Evolutionary conservation across 2,888 invertebrate genomes (phyloP), one percentile per base, ranked within the genome.

Genomic region (Julus scanicus): DNA sequence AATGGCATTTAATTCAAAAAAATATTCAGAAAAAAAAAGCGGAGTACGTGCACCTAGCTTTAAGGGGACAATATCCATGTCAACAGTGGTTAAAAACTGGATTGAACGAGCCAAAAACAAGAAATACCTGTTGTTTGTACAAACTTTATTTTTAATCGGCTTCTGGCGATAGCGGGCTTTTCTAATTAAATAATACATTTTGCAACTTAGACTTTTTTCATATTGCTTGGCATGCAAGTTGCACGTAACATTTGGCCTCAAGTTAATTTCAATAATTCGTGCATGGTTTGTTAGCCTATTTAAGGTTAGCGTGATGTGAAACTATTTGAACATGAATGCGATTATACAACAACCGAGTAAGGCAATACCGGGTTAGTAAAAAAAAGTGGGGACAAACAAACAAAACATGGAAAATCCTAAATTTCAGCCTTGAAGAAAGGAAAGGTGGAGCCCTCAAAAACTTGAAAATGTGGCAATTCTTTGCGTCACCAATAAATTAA

Each of bases 61-160:
- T 71, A 29, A 29, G 71, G 71, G 71, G 71, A 71, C 71, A 71
- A 71, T 71, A 71, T 71, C 71, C 71, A 71, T 71, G 71, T 71
- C 71, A 71, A 71, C 71, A 71, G 71, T 29, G 71, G 71, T 71
- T 71, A 29, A 11, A 29, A 71, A 71, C 71, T 71, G 71, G 71
- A 71, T 71, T 29, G 11, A 71, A 71, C 71, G 71, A 71, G 71
- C 71, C 29, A 29, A 29, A 29, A 71, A 71, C 71, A 29, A 71
- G 71, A 71, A 71, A 71, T 71, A 71, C 71, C 71, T 71, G 71
- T 71, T 71, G 29, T 71, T 29, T 71, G 57, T 29, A 1, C 9
- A 71, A 71, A 71, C 29, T 71, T 71, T 71, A 71, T 29, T 71
- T 71, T 29, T 29, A 71, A 71, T 71, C 71, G 13, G 8, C 71